Evolutionary conservation across 1,140 invertebrate genomes (phyloP), one percentile per base, ranked within the genome.

Genomic region (Probaryconus sp.): DNA sequence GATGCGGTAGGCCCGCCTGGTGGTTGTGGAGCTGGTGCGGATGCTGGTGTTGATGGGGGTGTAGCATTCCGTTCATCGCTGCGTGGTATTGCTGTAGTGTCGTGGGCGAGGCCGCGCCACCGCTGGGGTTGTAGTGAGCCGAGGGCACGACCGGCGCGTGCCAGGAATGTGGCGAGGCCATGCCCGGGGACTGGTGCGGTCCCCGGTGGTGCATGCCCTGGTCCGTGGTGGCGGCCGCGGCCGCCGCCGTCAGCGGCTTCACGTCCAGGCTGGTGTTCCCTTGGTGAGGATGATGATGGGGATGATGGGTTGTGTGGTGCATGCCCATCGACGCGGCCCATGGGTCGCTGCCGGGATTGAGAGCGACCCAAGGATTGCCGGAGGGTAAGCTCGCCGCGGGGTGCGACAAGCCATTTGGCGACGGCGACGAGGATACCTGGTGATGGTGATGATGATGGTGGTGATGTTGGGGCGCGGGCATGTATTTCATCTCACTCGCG

Each of bases 401-500:
- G 83, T 92, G 87, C 81, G 93, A 90, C 82, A 94, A 84, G 75
- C 92, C 85, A 88, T 94, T 91, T 28, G 89, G 89, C 65, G 91
- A 90, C 53, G 92, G 90, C 63, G 89, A 90, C 10, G 90, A 89
- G 35, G 91, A 88, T 89, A 92, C 89, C 82, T 94, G 92, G 55
- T 89, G 89, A 81, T 94, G 93, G 72, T 93, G 92, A 71, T 92
- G 90, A 31, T 92, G 91, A 43, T 92, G 91, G 77, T 93, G 92
- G 79, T 94, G 93, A 84, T 94, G 94, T 83, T 94, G 93, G 38
- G 91, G 90, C 63, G 92, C 91, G 53, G 94, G 92, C 90, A 95
- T 92, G 87, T 97, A 98, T 88, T 98, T 98, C 95, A 98, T 96
- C 85, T 97, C 96, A 78, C 92, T 92, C 77, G 93, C 93, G 89